A percentile compares a stretch with the other conserved stretches of the same genome.
Evolutionary conservation across 2,113 vertebrate genomes (phyloP).

Genomic region (Vidua macroura): DNA sequence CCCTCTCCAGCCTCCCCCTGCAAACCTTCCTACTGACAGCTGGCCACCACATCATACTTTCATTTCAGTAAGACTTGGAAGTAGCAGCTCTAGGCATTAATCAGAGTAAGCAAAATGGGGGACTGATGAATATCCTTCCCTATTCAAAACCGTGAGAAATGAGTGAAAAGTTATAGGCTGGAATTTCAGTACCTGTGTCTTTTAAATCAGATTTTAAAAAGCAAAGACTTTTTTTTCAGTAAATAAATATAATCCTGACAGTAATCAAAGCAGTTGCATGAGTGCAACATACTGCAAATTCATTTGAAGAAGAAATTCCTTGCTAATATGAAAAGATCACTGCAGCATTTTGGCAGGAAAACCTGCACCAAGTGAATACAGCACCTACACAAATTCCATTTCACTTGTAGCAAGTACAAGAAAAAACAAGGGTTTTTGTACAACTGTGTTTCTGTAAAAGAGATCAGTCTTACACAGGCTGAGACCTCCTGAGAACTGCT

Average conservation of each 20-base stretch:
- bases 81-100: background rate
- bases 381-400: background rate
- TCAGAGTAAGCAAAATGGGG: background rate
- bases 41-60: rapidly evolving
- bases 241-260: background rate
- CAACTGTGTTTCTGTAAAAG: background rate
- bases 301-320: background rate
- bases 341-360: background rate
- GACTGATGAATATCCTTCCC: background rate
- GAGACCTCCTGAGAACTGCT: background rate
- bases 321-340: background rate
- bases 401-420: background rate
- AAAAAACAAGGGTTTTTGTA: background rate
- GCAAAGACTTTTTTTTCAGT: background rate
- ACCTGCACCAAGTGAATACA: background rate
- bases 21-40: background rate
- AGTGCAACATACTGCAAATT: background rate
- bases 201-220: background rate
- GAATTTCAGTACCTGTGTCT: background rate
- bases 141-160: background rate
- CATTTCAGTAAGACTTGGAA: background rate
- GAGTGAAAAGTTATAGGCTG: background rate
- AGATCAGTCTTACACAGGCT: background rate
- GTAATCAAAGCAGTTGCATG: background rate
- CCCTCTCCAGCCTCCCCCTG: background rate